A percentile compares a stretch with the other conserved stretches of the same genome.
These are phyloP conservation scores for Mustela nigripes DNA, from an alignment of 2,113 vertebrate genomes.

Conservation along the genomic window DNA sequence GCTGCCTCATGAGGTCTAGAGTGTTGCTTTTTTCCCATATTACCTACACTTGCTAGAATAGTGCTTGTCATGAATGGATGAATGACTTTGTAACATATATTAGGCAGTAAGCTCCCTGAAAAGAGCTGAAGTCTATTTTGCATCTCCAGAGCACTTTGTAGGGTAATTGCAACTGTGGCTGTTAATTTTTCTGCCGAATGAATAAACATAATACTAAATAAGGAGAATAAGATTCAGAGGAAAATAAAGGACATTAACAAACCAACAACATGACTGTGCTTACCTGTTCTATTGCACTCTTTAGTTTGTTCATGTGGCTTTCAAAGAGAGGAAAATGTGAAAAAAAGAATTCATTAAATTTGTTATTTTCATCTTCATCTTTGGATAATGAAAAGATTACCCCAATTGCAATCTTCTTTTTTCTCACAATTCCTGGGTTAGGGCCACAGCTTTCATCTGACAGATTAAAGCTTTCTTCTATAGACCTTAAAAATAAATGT, in stretches of 20 bases:
- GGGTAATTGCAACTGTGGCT: background rate
- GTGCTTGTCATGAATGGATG: background rate
- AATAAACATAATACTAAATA: conserved; percentile 34
- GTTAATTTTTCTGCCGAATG: conserved; percentile 24
- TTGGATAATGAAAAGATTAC: conserved; percentile 96
- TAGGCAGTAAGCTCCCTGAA: conserved; percentile 27
- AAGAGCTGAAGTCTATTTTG: conserved; percentile 3
- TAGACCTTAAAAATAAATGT: conserved; percentile 91
- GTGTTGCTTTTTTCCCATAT: background rate
- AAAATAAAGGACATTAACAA: conserved; percentile 34
- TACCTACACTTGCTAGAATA: conserved; percentile 39
- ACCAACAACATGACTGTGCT: conserved; percentile 47
- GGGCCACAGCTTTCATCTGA: conserved; percentile 95
- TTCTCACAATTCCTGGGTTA: conserved; percentile 93
- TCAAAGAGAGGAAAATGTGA: conserved; percentile 99
- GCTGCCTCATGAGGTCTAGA: background rate
- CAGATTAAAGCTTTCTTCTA: conserved; percentile 99
- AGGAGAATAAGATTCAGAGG: conserved; percentile 50
- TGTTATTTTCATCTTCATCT: conserved; percentile 95
- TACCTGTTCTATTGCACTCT: conserved; percentile 98
- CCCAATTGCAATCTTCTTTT: conserved; percentile 99
- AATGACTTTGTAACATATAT: conserved; percentile 25
- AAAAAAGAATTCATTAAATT: conserved; percentile 99
- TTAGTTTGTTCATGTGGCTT: conserved; percentile 99
- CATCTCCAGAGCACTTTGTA: background rate